phyloP scores from a whole-genome alignment of 2,888 invertebrate species.

The Melanostoma mellinum region DNA sequence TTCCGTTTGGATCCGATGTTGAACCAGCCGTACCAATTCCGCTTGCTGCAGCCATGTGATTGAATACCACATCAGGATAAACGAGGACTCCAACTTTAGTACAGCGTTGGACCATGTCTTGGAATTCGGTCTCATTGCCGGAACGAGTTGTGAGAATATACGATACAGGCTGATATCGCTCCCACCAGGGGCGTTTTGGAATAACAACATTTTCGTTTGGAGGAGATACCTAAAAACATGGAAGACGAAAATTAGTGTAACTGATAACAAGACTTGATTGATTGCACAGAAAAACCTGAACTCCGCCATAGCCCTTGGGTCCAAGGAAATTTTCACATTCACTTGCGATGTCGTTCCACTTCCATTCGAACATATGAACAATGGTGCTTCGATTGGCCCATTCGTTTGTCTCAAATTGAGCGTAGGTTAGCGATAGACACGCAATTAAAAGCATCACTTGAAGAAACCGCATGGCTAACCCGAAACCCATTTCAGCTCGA shows the following conservation, averaged over 20 bases:
- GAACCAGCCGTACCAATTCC: conserved; percentile 85
- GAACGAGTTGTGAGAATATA: conserved; percentile 88
- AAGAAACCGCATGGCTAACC: background rate
- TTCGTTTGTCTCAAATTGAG: conserved; percentile 77
- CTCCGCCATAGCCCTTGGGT: conserved; percentile 88
- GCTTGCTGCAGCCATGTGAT: conserved; percentile 88
- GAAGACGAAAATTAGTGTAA: background rate
- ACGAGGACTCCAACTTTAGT: conserved; percentile 90
- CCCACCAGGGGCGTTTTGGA: conserved; percentile 89
- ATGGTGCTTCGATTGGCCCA: conserved; percentile 85
- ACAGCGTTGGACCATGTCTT: conserved; percentile 89
- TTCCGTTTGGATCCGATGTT: conserved; percentile 78
- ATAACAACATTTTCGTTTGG: conserved; percentile 87
- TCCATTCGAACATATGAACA: conserved; percentile 93
- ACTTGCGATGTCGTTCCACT: conserved; percentile 89
- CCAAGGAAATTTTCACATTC: conserved; percentile 91
- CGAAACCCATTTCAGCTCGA: too few relatives aligned
- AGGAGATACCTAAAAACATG: conserved; percentile 84
- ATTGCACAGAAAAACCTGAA: conserved; percentile 84
- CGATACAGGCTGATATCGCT: conserved; percentile 92
- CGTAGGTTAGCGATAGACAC: conserved; percentile 12
- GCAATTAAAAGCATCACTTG: conserved; percentile 2
- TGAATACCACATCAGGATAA: conserved; percentile 90
- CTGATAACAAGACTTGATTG: background rate
- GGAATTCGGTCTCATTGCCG: conserved; percentile 87